Base-by-base conservation (phyloP, 2,113 vertebrate genomes). In the Thalassarche chlororhynchos region DNA sequence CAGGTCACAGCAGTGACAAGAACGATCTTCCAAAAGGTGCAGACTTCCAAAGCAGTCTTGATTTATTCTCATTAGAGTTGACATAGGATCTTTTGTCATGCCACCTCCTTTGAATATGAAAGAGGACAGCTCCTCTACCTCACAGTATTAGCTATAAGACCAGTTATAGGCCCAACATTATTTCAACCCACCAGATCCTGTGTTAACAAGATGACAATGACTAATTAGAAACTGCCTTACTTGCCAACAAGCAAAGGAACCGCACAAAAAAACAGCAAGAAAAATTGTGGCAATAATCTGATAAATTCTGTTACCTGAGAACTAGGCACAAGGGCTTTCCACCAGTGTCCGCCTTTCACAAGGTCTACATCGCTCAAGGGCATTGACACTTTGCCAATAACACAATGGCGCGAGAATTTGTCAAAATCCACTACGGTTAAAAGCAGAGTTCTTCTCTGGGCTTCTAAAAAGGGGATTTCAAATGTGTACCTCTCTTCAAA, bases 401-500 rank as follows among this genome's bases (percentile, higher is more conserved):
- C 99, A 72, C 99, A 99, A 51, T 99, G 99, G 76, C 99, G 98
- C 3, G 99, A 99, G 97, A 99, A 99, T 96, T 99, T 99, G 96
- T 99, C 99, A 71, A 99, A 99, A 97, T 99, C 99, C 88, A 99
- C 98, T 90, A 99, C 93, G 1, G 99, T 99, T 80, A 99, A 98
- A 83, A 99, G 98, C 92, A 99, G 98, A 86, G 99, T 99, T 96
- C 99, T 98, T 79, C 99, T 98, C 97, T 99, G 99, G n/a, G 99
- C 99, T 96, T 99, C 99, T 34, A 99, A 98, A 97, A 99, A 99
- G 26, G 98, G 99, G 93, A 99, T 98, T 92, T 99, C 98, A 66
- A 99, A 99, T 71, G 99, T 99, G 96, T 99, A 99, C 90, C 99
- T 98, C 97, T 99, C 99, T 91, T 99, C 99, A 54, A 99, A 99